A percentile compares a stretch with the other conserved stretches of the same genome.
Conservation (phyloP, 2,888 invertebrate genomes). For the Scrobipalpa costella region DNA sequence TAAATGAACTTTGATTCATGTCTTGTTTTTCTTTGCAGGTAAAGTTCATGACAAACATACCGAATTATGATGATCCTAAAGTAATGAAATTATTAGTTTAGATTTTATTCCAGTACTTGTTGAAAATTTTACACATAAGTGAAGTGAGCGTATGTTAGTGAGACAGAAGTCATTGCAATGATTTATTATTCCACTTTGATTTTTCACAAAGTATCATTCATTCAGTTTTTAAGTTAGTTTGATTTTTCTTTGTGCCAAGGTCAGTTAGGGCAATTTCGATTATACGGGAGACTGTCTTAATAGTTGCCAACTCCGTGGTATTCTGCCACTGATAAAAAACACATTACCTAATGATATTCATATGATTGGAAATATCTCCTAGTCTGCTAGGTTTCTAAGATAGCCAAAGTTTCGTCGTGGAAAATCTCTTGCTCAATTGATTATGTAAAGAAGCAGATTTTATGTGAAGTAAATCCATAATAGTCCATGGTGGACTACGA, state of each 20-base stretch:
- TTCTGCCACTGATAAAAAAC: not conserved
- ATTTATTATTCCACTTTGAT: not conserved
- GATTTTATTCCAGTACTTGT: slow-evolving; percentile 43
- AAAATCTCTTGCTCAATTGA: too few species aligned
- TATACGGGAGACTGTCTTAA: not conserved
- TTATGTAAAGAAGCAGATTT: too few species aligned
- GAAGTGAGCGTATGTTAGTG: slow-evolving; percentile 30
- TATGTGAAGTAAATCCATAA: too few species aligned
- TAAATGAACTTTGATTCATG: not conserved
- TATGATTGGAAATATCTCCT: too few species aligned
- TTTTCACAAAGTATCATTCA: not conserved
- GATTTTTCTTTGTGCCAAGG: not conserved
- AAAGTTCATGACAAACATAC: slow-evolving; percentile 54
- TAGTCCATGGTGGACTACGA: too few species aligned
- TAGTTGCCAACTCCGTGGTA: not conserved
- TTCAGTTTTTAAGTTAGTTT: not conserved
- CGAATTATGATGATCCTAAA: slow-evolving; percentile 71
- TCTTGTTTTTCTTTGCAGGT: slow-evolving; percentile 45
- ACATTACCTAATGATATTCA: too few species aligned
- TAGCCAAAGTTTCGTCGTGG: too few species aligned
- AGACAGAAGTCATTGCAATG: not conserved
- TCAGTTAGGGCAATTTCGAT: not conserved
- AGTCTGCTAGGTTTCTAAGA: too few species aligned
- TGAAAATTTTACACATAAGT: slow-evolving; percentile 30
- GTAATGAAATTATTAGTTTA: slow-evolving; percentile 37